Conservation (phyloP, 1,140 invertebrate genomes). For the Drosophila parabipectinata region DNA sequence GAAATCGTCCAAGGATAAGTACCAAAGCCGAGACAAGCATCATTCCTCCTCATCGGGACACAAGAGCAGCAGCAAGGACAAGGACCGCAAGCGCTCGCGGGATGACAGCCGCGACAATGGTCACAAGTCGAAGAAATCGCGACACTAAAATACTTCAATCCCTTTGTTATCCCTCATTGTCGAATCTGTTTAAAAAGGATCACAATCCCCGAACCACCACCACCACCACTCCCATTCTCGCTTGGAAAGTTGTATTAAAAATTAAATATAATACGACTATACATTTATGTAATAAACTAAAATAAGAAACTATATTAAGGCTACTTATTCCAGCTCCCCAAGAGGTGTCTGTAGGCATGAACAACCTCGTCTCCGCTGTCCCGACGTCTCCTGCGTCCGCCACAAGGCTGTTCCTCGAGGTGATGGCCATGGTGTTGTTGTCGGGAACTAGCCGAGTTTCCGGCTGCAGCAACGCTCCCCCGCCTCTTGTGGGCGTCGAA, state of each 20-base stretch:
- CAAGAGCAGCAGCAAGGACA: slow-evolving; percentile 74
- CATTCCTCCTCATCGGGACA: slow-evolving; percentile 80
- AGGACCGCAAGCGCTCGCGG: slow-evolving; percentile 87
- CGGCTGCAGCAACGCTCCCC: slow-evolving; percentile 57
- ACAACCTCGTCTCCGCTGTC: slow-evolving; percentile 56
- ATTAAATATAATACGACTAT: slow-evolving; percentile 62
- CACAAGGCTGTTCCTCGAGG: slow-evolving; percentile 7
- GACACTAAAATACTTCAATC: slow-evolving; percentile 64
- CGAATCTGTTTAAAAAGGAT: slow-evolving; percentile 27
- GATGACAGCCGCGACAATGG: slow-evolving; percentile 89
- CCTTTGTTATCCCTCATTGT: slow-evolving; percentile 38
- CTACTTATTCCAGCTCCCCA: slow-evolving; percentile 77
- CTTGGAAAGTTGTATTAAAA: slow-evolving; percentile 59
- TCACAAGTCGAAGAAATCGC: slow-evolving; percentile 89
- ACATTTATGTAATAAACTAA: slow-evolving; percentile 67
- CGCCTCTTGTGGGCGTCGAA: slow-evolving; percentile 69
- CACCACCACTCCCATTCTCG: slow-evolving; percentile 11
- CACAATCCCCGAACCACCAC: neutral
- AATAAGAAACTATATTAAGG: slow-evolving; percentile 23
- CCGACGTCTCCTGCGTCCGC: slow-evolving; percentile 14
- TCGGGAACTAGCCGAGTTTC: slow-evolving; percentile 5
- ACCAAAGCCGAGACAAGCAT: slow-evolving; percentile 82
- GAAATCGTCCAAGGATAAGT: slow-evolving; percentile 80
- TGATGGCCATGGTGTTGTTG: slow-evolving; percentile 24
- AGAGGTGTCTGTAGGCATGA: slow-evolving; percentile 57